A percentile compares a stretch with the other conserved stretches of the same genome.
These are phyloP conservation scores for Bimastos eiseni DNA, from an alignment of 2,888 invertebrate genomes.

Conservation along the genomic window DNA sequence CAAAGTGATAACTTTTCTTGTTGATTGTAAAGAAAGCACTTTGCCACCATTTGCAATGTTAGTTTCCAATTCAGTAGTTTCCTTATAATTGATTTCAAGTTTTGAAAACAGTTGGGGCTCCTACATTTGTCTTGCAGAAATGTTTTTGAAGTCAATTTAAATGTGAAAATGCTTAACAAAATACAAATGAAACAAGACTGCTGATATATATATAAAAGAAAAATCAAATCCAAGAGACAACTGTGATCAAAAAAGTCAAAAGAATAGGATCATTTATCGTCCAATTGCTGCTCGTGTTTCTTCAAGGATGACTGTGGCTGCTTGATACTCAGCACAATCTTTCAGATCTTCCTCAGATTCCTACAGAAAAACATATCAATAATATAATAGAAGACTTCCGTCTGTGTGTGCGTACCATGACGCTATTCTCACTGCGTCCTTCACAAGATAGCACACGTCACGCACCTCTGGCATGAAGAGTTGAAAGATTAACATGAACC, in stretches of 20 bases:
- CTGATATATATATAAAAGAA: neutral
- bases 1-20: neutral
- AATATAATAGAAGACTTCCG: no score
- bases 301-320: conserved; percentile 6
- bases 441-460: no score
- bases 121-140: neutral
- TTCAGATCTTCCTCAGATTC: neutral
- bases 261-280: neutral
- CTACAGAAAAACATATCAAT: neutral
- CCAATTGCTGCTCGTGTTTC: neutral
- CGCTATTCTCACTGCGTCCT: no score
- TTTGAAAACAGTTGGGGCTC: neutral
- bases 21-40: neutral
- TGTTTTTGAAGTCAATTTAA: neutral
- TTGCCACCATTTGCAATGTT: neutral
- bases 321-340: neutral
- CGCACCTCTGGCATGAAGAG: no score
- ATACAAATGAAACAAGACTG: neutral
- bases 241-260: neutral
- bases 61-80: no score
- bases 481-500: no score
- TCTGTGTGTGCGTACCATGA: no score
- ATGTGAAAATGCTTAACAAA: neutral
- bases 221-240: neutral
- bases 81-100: neutral